A percentile compares a stretch with the other conserved stretches of the same genome.
Conservation (phyloP, 2,888 invertebrate species). For the Cosmia pyralina region DNA sequence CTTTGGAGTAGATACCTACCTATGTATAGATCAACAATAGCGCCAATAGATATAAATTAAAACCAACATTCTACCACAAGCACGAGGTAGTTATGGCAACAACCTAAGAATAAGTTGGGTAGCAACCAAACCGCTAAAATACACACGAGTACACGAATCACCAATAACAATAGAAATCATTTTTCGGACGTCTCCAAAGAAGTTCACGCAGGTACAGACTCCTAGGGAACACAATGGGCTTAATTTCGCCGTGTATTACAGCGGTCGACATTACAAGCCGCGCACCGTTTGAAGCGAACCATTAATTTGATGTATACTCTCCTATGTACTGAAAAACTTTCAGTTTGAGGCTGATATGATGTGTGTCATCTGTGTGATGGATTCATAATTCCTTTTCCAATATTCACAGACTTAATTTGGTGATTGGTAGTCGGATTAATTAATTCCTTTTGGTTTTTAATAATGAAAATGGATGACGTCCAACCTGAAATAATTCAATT, state of each 20-base stretch:
- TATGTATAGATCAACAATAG: not conserved
- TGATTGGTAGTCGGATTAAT: not conserved
- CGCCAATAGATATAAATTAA: not conserved
- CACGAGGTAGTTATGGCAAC: slow-evolving; percentile 10
- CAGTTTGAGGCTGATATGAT: not conserved
- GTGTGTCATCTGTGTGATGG: slow-evolving; percentile 4
- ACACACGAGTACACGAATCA: slow-evolving; percentile 27
- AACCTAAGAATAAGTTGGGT: slow-evolving; percentile 9
- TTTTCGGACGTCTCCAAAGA: slow-evolving; percentile 33
- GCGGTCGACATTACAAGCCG: slow-evolving; percentile 23
- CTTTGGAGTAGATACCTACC: not conserved
- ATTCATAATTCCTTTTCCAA: slow-evolving; percentile 24
- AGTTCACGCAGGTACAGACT: slow-evolving; percentile 26
- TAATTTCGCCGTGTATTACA: slow-evolving; percentile 42
- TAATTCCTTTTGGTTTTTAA: not conserved
- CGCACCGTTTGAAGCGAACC: slow-evolving; percentile 20
- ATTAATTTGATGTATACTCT: slow-evolving; percentile 41
- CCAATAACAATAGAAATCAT: slow-evolving; percentile 55
- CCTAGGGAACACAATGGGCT: slow-evolving; percentile 44
- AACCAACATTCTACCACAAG: not conserved
- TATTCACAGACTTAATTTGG: slow-evolving; percentile 18
- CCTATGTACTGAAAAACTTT: slow-evolving; percentile 8
- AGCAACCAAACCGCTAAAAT: slow-evolving; percentile 14
- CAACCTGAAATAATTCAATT: slow-evolving; percentile 7
- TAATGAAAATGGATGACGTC: too few species aligned